Evolutionary conservation across 1,140 invertebrate species (phyloP).

Genomic region (Drosophila mayri): DNA sequence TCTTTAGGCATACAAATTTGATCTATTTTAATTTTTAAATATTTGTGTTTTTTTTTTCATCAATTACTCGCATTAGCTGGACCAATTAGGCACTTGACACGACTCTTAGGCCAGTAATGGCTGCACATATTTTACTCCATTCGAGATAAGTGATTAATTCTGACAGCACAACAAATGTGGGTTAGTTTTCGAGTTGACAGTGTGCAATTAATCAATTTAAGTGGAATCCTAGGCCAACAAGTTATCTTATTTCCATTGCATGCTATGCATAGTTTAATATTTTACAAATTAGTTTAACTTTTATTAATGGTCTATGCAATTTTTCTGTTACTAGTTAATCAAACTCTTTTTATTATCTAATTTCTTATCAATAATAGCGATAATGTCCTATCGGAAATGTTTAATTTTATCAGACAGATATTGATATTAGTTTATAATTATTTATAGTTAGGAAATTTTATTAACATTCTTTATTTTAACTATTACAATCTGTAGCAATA

Average conservation of each 20-base stretch:
- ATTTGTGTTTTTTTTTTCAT: conserved; percentile 1
- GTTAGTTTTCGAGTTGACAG: conserved; percentile 4
- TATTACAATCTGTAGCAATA: not conserved
- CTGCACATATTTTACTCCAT: conserved; percentile 2
- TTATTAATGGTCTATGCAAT: not conserved
- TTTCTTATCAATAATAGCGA: not conserved
- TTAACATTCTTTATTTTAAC: not conserved
- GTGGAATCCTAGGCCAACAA: not conserved
- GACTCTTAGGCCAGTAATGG: conserved; percentile 6
- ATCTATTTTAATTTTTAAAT: not conserved
- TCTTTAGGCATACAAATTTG: conserved; percentile 4
- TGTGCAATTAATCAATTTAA: conserved; percentile 13
- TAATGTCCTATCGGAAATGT: not conserved
- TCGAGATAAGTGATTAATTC: not conserved
- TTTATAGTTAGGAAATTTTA: not conserved
- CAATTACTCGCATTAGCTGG: not conserved
- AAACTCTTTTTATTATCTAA: not conserved
- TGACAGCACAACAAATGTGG: not conserved
- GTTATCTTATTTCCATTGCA: conserved; percentile 2
- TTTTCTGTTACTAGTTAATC: not conserved
- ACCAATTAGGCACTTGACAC: conserved; percentile 12
- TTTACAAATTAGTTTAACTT: not conserved
- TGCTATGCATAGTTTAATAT: not conserved
- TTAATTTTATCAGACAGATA: not conserved
- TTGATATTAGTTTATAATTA: not conserved